Percentiles rank a stretch among this genome's conserved stretches.
phyloP scores from a whole-genome alignment of 2,113 vertebrate genomes.

The Bungarus multicinctus region DNA sequence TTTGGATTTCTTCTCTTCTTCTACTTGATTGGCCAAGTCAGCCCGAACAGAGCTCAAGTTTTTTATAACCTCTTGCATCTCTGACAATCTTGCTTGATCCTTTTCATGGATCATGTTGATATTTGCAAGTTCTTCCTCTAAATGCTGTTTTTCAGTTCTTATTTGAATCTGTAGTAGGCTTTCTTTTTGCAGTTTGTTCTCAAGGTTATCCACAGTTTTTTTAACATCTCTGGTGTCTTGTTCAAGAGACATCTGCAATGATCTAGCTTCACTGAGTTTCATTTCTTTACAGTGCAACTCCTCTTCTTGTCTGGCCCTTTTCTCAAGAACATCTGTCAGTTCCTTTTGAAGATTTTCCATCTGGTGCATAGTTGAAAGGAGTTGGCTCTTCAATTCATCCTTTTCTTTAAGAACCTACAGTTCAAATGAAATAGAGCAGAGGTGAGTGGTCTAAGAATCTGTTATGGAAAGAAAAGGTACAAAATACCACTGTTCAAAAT shows the following conservation, averaged over 20 bases:
- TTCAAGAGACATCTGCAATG: constrained; percentile 76
- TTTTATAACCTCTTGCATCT: constrained; percentile 79
- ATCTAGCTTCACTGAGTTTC: constrained; percentile 76
- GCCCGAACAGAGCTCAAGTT: constrained; percentile 74
- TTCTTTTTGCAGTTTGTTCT: constrained; percentile 75
- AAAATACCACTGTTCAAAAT: not conserved
- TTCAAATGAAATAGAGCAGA: not conserved
- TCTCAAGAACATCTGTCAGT: constrained; percentile 78
- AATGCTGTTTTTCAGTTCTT: constrained; percentile 75
- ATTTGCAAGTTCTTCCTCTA: constrained; percentile 70
- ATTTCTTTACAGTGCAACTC: constrained; percentile 79
- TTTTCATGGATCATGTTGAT: constrained; percentile 66
- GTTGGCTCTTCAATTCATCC: constrained; percentile 77
- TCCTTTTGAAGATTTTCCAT: constrained; percentile 82
- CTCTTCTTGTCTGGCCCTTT: constrained; percentile 84
- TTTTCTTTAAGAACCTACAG: constrained; percentile 79
- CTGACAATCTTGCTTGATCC: constrained; percentile 71
- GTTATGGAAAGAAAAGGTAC: not conserved
- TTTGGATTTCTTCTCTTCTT: constrained; percentile 75
- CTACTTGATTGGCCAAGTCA: constrained; percentile 74
- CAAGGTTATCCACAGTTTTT: constrained; percentile 69
- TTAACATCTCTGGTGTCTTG: constrained; percentile 77
- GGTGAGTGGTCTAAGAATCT: not conserved
- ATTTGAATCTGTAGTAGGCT: constrained; percentile 66
- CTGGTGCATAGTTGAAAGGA: constrained; percentile 80